Conservation (phyloP, 2,113 vertebrate species). For the Halcyon senegalensis region DNA sequence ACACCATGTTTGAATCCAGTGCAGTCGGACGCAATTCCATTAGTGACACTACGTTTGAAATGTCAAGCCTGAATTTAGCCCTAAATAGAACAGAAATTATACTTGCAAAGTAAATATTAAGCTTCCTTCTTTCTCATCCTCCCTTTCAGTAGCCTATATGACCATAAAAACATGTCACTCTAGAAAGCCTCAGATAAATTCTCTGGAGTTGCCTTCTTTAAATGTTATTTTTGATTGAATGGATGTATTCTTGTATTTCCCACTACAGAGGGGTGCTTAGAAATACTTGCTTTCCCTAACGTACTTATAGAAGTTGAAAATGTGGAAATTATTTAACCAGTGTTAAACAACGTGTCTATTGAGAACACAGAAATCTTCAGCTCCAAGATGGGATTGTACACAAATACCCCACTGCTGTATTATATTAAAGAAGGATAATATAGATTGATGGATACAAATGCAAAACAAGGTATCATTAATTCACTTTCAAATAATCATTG, state of each 20-base stretch:
- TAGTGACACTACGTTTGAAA: neutral
- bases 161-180: neutral
- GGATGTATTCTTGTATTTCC: neutral
- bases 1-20: neutral
- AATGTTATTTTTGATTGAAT: neutral
- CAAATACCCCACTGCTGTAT: neutral
- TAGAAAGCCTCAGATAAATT: neutral
- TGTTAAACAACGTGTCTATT: neutral
- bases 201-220: neutral
- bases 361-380: neutral
- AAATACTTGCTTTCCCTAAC: neutral
- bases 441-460: neutral
- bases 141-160: neutral
- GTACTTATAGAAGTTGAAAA: neutral
- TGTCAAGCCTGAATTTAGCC: neutral
- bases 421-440: neutral
- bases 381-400: neutral
- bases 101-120: neutral
- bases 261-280: neutral
- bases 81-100: neutral
- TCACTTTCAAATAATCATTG: neutral
- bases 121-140: neutral
- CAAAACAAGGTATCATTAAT: neutral
- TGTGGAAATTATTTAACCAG: neutral
- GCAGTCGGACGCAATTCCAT: neutral